These are phyloP conservation scores for Chitala chitala DNA, from an alignment of 2,113 vertebrate genomes.

Conservation along the genomic window DNA sequence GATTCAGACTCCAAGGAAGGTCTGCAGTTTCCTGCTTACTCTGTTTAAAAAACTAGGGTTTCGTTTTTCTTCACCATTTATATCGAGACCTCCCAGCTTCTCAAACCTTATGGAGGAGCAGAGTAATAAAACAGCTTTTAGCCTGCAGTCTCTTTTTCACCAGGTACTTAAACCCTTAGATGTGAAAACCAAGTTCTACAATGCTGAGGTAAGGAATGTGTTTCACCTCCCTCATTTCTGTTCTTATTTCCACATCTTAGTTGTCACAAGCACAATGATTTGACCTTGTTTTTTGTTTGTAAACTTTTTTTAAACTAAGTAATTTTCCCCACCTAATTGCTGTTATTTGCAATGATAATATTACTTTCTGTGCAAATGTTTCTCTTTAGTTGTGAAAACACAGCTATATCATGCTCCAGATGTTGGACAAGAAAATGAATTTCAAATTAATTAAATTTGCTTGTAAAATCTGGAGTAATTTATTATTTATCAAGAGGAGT, in stretches of 20 bases:
- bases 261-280: no score
- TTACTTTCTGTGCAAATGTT: background rate
- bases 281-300: background rate
- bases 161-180: slow-evolving; percentile 97
- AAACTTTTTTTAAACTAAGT: no score
- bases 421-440: no score
- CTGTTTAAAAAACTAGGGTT: background rate
- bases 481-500: no score
- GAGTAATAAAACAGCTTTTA: slow-evolving; percentile 52
- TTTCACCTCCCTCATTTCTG: no score
- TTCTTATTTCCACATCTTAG: no score
- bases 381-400: background rate
- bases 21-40: background rate
- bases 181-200: slow-evolving; percentile 99
- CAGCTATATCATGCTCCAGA: background rate
- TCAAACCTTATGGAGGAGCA: slow-evolving; percentile 30
- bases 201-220: slow-evolving; percentile 81
- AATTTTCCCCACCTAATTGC: no score
- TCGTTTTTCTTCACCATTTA: no score
- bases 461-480: no score
- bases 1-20: background rate
- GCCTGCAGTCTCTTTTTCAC: slow-evolving; percentile 67
- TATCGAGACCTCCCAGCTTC: no score
- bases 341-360: no score
- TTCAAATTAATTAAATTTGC: no score